Conservation (phyloP, 2,113 vertebrate genomes). For the Ammodytes dubius region DNA sequence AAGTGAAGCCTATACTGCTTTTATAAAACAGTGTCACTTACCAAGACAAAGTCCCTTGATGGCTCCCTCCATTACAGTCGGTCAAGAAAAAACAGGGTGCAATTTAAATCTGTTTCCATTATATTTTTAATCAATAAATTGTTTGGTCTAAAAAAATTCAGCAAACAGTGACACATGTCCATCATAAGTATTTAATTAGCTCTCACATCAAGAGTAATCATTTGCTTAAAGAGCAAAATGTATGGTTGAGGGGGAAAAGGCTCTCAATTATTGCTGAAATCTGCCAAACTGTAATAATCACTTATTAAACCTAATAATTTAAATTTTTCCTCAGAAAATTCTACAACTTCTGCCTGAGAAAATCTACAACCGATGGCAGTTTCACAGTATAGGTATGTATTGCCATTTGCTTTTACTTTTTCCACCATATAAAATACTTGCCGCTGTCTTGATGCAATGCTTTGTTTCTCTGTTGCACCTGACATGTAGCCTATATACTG, state of each 20-base stretch:
- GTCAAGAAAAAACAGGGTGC: neutral
- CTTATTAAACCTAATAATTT: neutral
- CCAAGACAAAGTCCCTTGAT: neutral
- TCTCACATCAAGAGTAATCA: neutral
- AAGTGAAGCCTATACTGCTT: neutral
- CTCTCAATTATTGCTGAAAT: neutral
- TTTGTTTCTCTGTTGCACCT: neutral
- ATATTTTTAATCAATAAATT: neutral
- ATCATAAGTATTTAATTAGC: neutral
- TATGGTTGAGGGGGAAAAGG: neutral
- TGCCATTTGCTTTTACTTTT: neutral
- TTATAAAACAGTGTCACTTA: conserved; percentile 8
- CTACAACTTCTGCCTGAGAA: conserved; percentile 97
- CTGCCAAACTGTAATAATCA: neutral
- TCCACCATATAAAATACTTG: neutral
- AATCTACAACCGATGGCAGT: conserved; percentile 99
- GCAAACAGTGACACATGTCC: neutral
- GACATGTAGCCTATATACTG: neutral
- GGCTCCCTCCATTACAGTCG: neutral
- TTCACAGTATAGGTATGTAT: conserved; percentile 98
- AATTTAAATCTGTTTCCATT: neutral
- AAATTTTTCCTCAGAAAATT: conserved; percentile 91
- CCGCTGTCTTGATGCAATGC: neutral
- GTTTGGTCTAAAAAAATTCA: neutral
- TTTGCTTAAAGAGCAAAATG: neutral